phyloP scores from a whole-genome alignment of 2,888 invertebrate species.

The Cheilosia soror region DNA sequence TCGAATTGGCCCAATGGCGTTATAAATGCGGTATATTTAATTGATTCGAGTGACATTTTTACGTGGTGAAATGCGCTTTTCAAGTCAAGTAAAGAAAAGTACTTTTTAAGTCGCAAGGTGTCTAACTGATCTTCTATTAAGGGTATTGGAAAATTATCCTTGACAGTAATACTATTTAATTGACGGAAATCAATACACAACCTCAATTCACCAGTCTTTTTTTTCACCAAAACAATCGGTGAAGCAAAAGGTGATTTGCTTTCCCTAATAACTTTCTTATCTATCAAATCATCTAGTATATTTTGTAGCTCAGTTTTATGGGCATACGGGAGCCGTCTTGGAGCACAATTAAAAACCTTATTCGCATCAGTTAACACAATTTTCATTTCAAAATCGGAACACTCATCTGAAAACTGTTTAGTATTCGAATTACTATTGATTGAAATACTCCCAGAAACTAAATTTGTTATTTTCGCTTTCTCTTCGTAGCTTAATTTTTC shows the following conservation, averaged over 20 bases:
- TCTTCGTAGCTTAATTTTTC: conserved; percentile 24
- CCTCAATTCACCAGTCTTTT: conserved; percentile 46
- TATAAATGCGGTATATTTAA: conserved; percentile 28
- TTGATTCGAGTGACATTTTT: conserved; percentile 21
- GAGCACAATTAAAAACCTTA: conserved; percentile 38
- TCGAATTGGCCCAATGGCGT: conserved; percentile 37
- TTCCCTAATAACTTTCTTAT: conserved; percentile 20
- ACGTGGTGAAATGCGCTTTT: conserved; percentile 31
- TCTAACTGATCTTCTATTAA: conserved; percentile 35
- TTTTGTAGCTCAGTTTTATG: conserved; percentile 23
- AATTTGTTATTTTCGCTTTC: conserved; percentile 15
- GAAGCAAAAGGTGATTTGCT: conserved; percentile 23
- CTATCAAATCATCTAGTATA: conserved; percentile 28
- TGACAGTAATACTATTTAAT: conserved; percentile 14
- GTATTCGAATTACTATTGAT: background rate
- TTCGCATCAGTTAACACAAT: conserved; percentile 23
- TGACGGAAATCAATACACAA: conserved; percentile 31
- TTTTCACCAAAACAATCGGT: conserved; percentile 13
- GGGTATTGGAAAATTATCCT: conserved; percentile 31
- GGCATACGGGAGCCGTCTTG: conserved; percentile 25
- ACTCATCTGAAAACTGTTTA: background rate
- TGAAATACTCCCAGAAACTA: conserved; percentile 11
- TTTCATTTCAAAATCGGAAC: conserved; percentile 19
- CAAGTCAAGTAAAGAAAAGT: conserved; percentile 19
- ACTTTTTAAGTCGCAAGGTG: conserved; percentile 17